A percentile compares a stretch with the other conserved stretches of the same genome.
Conservation (phyloP, 2,797 vertebrate species). For the Sebastolobus alascanus region DNA sequence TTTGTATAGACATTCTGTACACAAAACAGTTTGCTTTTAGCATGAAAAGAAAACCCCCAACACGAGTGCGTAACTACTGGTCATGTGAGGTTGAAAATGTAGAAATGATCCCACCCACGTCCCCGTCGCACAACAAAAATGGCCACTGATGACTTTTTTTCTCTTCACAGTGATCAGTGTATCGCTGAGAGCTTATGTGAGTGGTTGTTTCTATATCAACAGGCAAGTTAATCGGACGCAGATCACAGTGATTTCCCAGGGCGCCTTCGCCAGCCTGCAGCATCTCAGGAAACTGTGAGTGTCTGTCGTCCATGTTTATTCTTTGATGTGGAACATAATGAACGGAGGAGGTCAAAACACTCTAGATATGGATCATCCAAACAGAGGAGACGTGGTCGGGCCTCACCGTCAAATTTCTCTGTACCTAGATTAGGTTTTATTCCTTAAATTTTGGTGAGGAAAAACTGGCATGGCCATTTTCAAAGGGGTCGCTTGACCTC, state of each 20-base stretch:
- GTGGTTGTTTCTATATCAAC: slow-evolving; percentile 38
- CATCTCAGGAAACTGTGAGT: slow-evolving; percentile 72
- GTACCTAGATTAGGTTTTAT: not conserved
- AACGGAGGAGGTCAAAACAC: slow-evolving; percentile 67
- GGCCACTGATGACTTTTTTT: not conserved
- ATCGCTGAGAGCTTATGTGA: not conserved
- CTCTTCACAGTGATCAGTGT: not conserved
- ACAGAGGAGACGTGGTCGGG: not conserved
- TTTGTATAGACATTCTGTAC: not conserved
- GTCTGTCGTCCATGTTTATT: slow-evolving; percentile 57
- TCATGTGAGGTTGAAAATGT: not conserved
- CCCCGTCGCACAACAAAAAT: not conserved
- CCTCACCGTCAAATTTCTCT: not conserved
- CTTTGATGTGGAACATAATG: slow-evolving; percentile 67
- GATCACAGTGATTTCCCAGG: slow-evolving; percentile 54
- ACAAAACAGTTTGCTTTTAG: slow-evolving; percentile 6
- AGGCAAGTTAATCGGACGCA: slow-evolving; percentile 61
- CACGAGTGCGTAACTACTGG: not conserved
- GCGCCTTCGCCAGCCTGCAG: slow-evolving; percentile 52
- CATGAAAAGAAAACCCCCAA: slow-evolving; percentile 1
- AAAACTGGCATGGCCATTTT: too few relatives aligned
- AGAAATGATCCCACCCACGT: not conserved
- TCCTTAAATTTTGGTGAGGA: not conserved
- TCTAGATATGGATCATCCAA: slow-evolving; percentile 54
- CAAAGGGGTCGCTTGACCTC: too few relatives aligned